Conservation (phyloP, 2,888 invertebrate species). For the Hecatera dysodea region DNA sequence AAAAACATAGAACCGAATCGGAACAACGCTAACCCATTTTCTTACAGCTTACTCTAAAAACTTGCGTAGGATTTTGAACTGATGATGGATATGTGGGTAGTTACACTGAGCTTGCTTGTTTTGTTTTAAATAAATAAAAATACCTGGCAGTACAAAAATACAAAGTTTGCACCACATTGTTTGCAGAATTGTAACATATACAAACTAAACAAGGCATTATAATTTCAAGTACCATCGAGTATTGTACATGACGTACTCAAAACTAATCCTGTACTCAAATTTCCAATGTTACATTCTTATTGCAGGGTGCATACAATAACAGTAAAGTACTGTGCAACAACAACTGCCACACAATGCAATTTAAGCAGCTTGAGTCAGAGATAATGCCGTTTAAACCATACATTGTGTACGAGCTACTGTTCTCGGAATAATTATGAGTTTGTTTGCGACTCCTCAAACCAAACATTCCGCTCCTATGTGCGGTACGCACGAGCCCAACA, state of each 20-base stretch:
- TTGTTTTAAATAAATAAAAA: conserved; percentile 43
- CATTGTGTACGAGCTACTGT: conserved; percentile 78
- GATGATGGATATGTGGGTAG: conserved; percentile 33
- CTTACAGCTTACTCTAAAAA: conserved; percentile 45
- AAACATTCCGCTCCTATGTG: conserved; percentile 85
- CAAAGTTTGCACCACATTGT: conserved; percentile 36
- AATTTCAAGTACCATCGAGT: conserved; percentile 9
- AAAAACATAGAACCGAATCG: conserved; percentile 25
- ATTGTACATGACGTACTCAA: conserved; percentile 28
- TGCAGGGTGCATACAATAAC: conserved; percentile 37
- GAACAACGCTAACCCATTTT: conserved; percentile 46
- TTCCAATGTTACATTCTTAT: conserved; percentile 27
- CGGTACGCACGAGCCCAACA: conserved; percentile 79
- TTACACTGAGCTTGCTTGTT: conserved; percentile 29
- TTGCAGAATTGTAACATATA: conserved; percentile 26
- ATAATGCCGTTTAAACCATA: conserved; percentile 76
- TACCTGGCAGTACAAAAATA: conserved; percentile 25
- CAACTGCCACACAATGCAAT: conserved; percentile 61
- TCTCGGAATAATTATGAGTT: conserved; percentile 84
- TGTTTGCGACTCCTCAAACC: conserved; percentile 88
- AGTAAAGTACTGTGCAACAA: conserved; percentile 43
- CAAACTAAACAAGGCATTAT: conserved; percentile 17
- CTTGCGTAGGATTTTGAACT: conserved; percentile 35
- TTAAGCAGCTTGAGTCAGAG: conserved; percentile 75
- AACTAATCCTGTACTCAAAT: conserved; percentile 27